phyloP scores from a whole-genome alignment of 2,113 vertebrate genomes.

The Cardinalis cardinalis region DNA sequence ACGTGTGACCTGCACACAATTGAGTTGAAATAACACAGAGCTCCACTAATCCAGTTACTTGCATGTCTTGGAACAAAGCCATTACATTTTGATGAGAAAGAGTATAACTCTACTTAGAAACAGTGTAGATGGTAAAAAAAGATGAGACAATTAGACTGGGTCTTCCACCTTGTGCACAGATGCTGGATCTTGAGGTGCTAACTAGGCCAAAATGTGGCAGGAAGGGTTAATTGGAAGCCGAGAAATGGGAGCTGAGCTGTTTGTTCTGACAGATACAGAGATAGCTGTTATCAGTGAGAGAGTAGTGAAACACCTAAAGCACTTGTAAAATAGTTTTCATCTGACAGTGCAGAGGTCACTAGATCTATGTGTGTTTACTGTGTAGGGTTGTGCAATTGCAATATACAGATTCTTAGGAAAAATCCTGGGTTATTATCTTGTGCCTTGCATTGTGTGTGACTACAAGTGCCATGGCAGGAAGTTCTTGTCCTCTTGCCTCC shows the following conservation, averaged over 20 bases:
- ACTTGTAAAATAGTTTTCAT: background rate
- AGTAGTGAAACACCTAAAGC: background rate
- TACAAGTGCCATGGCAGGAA: background rate
- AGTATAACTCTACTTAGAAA: background rate
- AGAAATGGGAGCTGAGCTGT: background rate
- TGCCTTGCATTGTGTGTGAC: background rate
- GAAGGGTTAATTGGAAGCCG: background rate
- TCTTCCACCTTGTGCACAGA: background rate
- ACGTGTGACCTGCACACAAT: background rate
- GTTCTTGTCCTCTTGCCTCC: background rate
- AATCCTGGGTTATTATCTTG: background rate
- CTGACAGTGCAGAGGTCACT: background rate
- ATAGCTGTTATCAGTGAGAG: background rate
- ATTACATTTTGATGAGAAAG: background rate
- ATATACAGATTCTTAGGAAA: background rate
- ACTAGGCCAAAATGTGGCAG: background rate
- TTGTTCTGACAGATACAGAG: background rate
- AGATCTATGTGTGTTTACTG: background rate
- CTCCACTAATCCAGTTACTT: background rate
- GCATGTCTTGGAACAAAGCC: background rate
- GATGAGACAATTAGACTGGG: background rate
- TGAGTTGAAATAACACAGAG: background rate
- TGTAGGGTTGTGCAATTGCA: background rate
- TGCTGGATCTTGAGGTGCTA: background rate
- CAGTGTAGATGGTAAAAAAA: background rate